A percentile compares a stretch with the other conserved stretches of the same genome.
phyloP scores from a whole-genome alignment of 2,797 vertebrate species.

The Poecilia gillii region DNA sequence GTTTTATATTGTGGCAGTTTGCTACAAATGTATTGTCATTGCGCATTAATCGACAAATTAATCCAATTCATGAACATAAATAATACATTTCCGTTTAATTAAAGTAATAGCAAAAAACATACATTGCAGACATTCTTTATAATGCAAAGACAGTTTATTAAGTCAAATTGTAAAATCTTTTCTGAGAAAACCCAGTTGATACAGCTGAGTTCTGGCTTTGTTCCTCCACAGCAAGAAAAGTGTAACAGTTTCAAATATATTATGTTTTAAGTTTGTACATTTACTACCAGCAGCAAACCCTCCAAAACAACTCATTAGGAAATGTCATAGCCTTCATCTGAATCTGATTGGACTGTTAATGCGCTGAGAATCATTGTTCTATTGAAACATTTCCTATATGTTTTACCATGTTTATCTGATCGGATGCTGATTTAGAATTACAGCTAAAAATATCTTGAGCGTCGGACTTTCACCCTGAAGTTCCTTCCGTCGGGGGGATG shows the following conservation, averaged over 20 bases:
- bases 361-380: not conserved
- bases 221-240: not conserved
- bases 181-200: not conserved
- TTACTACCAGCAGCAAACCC: not conserved
- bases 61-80: too few species aligned
- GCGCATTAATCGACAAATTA: not conserved
- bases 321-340: not conserved
- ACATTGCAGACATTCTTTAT: not conserved
- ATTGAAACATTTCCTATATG: not conserved
- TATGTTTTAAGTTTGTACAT: not conserved
- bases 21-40: not conserved
- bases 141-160: not conserved
- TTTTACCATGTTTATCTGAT: not conserved
- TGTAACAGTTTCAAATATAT: not conserved
- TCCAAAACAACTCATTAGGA: not conserved
- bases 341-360: not conserved
- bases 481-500: too few species aligned
- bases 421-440: not conserved
- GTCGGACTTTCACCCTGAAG: too few species aligned
- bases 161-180: not conserved
- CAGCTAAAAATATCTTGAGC: not conserved
- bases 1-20: not conserved
- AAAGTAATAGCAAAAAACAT: not conserved
- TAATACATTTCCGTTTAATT: not conserved
- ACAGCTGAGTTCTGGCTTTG: not conserved